These are phyloP conservation scores for Ecliptopera silaceata DNA, from an alignment of 2,888 invertebrate genomes.

Conservation along the genomic window DNA sequence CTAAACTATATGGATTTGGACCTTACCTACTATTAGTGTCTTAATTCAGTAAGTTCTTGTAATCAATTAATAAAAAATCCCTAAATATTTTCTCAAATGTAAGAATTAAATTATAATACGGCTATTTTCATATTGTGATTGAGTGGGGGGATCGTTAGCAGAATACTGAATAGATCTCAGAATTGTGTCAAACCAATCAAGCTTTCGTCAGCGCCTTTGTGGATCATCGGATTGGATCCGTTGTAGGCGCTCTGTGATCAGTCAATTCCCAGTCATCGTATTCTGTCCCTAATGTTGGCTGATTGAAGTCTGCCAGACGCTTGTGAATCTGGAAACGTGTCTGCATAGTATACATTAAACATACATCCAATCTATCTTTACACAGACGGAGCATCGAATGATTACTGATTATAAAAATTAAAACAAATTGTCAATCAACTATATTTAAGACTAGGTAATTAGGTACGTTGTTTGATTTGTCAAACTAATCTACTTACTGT, in stretches of 20 bases:
- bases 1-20: too few species aligned
- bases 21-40: too few species aligned
- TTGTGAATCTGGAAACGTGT: neutral
- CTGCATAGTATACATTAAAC: neutral
- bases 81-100: too few species aligned
- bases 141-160: conserved; percentile 31
- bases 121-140: neutral
- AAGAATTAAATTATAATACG: too few species aligned
- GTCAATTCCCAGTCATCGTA: conserved; percentile 24
- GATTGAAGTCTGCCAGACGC: conserved; percentile 14
- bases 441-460: neutral
- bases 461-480: too few species aligned
- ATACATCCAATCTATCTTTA: neutral
- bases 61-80: too few species aligned
- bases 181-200: conserved; percentile 55
- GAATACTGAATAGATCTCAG: conserved; percentile 40
- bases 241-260: neutral
- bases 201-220: conserved; percentile 43
- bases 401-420: too few species aligned
- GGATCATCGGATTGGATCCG: conserved; percentile 32
- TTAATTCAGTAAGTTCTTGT: too few species aligned
- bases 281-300: conserved; percentile 13
- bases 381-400: neutral
- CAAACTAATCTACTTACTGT: too few species aligned
- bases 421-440: too few species aligned